Evolutionary conservation across 1,140 invertebrate genomes (phyloP), one percentile per base, ranked within the genome.

Genomic region (Zaprionus nigranus): DNA sequence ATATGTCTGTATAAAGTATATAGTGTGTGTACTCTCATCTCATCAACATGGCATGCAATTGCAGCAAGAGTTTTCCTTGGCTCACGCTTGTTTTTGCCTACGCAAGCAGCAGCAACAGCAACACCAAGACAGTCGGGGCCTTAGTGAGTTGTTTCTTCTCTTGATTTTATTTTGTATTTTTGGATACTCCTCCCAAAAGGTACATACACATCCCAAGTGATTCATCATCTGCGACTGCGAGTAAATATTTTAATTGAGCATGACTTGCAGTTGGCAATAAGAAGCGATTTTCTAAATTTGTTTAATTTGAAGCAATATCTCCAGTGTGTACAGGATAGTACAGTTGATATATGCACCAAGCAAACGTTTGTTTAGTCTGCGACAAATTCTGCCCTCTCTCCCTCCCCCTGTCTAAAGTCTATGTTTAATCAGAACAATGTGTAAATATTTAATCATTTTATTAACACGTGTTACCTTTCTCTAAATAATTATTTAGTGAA

Each of bases 161-260:
- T 40, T 15, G 11, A 43, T 28, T 43, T 26, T 24, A 13, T 13
- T 24, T 28, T 11, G 30, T 65, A 38, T 65, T 51, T 62, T 38
- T 51, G 34, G 34, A 38, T 65, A 40, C 60, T 62, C 26, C 30
- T 58, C 5, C 15, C 7, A 12, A 69, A 49, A 62, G 51, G 56
- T 68, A 60, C 43, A 60, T 38, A 28, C 58, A 54, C 38, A n/a
- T 61, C 15, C 57, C 26, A 58, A 73, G 63, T 77, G 75, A 77
- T 77, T 73, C 75, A 77, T 77, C 75, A 77, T 57, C 51, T 72
- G 36, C 54, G 13, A 24, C n/a, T 61, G 61, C 34, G 24, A 58
- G 22, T 58, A 62, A 2, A 57, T 46, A 46, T 46, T 60, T 72
- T 56, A 66, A 76, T 76, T 66, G 49, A 72, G 57, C 63, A 66